Conservation (phyloP, 2,797 vertebrate species). For the Enteromius mattozi region DNA sequence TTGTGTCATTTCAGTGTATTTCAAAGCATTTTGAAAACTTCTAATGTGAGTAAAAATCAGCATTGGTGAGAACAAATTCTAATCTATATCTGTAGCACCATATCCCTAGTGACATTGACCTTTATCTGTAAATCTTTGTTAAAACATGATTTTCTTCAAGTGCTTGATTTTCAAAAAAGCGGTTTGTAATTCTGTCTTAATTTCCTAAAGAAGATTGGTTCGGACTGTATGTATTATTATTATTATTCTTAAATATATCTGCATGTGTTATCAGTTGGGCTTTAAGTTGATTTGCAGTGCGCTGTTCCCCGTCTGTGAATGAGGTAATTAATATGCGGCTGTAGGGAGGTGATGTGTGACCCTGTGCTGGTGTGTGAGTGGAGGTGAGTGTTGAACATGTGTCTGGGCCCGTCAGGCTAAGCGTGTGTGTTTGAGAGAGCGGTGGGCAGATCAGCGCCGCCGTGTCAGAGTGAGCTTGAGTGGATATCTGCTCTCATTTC, state of each 20-base stretch:
- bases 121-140: not conserved
- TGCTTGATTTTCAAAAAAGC: not conserved
- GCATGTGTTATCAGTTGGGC: not conserved
- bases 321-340: conserved; percentile 54
- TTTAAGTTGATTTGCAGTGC: conserved; percentile 9
- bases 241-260: not conserved
- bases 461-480: conserved; percentile 38
- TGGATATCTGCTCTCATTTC: conserved; percentile 54
- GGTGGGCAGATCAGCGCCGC: conserved; percentile 33
- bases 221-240: not conserved
- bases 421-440: conserved; percentile 44
- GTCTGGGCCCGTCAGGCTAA: conserved; percentile 34
- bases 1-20: too few species aligned
- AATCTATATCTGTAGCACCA: not conserved
- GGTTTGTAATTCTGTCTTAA: not conserved
- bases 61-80: not conserved
- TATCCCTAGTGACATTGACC: not conserved
- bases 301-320: conserved; percentile 33
- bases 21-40: not conserved
- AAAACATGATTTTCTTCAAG: not conserved
- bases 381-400: conserved; percentile 40
- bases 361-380: conserved; percentile 30
- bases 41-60: not conserved
- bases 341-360: conserved; percentile 7
- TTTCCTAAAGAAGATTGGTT: not conserved